A percentile compares a stretch with the other conserved stretches of the same genome.
Conservation (phyloP, 2,797 vertebrate genomes). For the Ctenosaura bakeri region DNA sequence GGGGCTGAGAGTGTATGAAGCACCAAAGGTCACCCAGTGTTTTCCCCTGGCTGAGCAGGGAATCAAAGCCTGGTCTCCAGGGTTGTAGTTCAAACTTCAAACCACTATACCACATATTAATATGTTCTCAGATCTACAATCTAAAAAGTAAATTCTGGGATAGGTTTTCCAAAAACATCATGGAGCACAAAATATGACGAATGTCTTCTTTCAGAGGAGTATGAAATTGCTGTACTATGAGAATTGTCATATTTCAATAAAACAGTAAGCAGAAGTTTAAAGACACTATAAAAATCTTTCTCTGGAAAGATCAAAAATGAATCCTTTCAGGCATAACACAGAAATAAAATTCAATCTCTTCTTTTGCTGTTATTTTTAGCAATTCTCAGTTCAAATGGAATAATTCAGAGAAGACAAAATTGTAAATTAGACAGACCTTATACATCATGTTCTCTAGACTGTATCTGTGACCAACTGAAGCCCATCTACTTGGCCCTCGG, state of each 20-base stretch:
- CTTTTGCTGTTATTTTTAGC: background rate
- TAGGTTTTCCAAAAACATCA: background rate
- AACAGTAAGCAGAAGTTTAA: background rate
- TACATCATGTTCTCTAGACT: background rate
- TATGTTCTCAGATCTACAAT: background rate
- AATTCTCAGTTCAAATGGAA: constrained; percentile 8
- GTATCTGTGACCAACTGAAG: background rate
- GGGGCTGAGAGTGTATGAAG: too few species aligned
- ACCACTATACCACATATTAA: background rate
- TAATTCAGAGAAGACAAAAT: constrained; percentile 14
- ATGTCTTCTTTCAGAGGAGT: background rate
- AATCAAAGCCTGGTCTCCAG: too few species aligned
- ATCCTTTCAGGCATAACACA: background rate
- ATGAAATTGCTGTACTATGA: background rate
- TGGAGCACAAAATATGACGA: background rate
- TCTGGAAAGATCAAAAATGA: background rate
- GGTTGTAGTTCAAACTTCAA: too few species aligned
- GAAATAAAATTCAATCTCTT: constrained; percentile 27
- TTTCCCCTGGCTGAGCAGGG: too few species aligned
- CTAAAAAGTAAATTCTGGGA: background rate
- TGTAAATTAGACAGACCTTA: background rate
- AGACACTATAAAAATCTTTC: background rate
- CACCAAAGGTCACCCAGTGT: too few species aligned
- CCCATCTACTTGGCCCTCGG: background rate
- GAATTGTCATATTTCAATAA: background rate